These are phyloP conservation scores for Yponomeuta cagnagella DNA, from an alignment of 2,888 invertebrate genomes.

Conservation along the genomic window DNA sequence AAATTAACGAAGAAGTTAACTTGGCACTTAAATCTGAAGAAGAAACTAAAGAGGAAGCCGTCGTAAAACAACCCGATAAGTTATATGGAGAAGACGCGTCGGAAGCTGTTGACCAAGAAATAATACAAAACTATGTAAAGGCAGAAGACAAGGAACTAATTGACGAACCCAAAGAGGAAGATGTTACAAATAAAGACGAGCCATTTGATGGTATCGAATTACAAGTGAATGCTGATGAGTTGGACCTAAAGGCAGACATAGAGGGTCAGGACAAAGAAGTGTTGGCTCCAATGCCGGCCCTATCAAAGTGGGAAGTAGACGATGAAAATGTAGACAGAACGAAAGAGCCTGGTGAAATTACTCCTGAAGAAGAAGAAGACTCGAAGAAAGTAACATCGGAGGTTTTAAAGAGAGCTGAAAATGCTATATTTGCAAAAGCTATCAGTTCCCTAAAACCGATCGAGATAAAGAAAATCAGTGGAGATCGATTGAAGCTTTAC, in stretches of 20 bases:
- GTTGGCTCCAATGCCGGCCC: conserved; percentile 83
- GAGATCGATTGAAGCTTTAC: conserved; percentile 81
- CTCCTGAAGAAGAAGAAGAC: conserved; percentile 67
- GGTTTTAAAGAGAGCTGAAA: conserved; percentile 92
- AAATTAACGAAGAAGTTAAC: neutral
- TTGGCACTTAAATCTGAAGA: conserved; percentile 21
- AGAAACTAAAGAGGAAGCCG: conserved; percentile 31
- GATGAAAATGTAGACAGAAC: conserved; percentile 64
- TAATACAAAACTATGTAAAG: conserved; percentile 75
- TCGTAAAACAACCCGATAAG: conserved; percentile 36
- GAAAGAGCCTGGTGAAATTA: conserved; percentile 66
- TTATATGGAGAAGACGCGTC: conserved; percentile 73
- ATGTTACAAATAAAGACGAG: conserved; percentile 61
- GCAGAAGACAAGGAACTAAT: conserved; percentile 34
- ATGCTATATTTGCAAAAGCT: conserved; percentile 92
- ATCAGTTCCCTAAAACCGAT: conserved; percentile 87
- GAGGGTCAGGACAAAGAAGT: conserved; percentile 73
- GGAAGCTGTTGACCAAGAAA: conserved; percentile 74
- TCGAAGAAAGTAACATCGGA: conserved; percentile 86
- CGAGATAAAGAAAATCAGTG: conserved; percentile 84
- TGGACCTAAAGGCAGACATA: conserved; percentile 71
- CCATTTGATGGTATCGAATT: conserved; percentile 76
- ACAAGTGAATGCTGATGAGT: conserved; percentile 73
- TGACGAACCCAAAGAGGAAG: conserved; percentile 39
- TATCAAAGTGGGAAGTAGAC: conserved; percentile 93